Evolutionary conservation across 2,797 vertebrate species (phyloP).

Genomic region (Odontamblyopus lacepedii): DNA sequence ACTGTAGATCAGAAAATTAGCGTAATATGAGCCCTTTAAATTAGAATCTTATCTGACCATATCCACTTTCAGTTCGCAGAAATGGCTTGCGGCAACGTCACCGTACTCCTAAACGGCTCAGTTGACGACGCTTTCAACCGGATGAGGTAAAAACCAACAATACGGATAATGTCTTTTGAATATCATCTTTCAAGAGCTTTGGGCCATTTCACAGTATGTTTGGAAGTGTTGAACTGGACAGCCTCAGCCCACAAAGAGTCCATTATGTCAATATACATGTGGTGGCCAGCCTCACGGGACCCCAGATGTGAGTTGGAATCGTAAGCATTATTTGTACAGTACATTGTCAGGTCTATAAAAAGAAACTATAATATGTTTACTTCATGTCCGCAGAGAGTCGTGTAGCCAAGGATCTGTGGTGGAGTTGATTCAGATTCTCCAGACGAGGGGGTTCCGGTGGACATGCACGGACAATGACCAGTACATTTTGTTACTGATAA

Average conservation of each 20-base stretch:
- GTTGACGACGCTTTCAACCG: conserved; percentile 72
- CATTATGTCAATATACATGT: conserved; percentile 79
- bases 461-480: conserved; percentile 76
- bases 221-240: conserved; percentile 77
- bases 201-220: conserved; percentile 72
- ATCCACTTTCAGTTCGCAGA: conserved; percentile 73
- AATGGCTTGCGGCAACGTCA: conserved; percentile 80
- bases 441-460: conserved; percentile 75
- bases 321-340: not conserved
- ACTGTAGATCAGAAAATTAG: too few species aligned
- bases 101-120: conserved; percentile 80
- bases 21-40: not conserved
- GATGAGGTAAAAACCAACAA: conserved; percentile 60
- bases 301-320: conserved; percentile 64
- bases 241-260: conserved; percentile 71
- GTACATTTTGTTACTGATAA: conserved; percentile 43
- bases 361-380: not conserved
- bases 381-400: conserved; percentile 68
- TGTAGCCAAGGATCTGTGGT: conserved; percentile 72
- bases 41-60: not conserved
- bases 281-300: conserved; percentile 72
- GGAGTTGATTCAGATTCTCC: conserved; percentile 68
- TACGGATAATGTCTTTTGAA: not conserved
- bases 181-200: not conserved
- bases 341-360: not conserved